Evolutionary conservation across 2,797 vertebrate genomes (phyloP).

Genomic region (Numenius phaeopus): DNA sequence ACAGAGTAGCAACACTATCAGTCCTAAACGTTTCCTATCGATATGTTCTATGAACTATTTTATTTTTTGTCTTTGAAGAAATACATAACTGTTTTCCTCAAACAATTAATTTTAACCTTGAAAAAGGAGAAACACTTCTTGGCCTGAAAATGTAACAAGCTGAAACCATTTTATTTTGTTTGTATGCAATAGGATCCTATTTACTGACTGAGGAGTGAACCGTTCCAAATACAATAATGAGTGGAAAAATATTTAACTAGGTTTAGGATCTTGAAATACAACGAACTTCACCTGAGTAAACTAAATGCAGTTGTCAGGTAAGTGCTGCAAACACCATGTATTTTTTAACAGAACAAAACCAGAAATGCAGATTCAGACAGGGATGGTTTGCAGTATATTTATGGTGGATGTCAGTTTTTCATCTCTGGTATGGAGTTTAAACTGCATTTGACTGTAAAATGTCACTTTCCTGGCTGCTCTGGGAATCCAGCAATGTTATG

Average conservation of each 20-base stretch:
- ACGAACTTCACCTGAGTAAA: background rate
- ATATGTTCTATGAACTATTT: background rate
- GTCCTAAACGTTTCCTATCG: background rate
- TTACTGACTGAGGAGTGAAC: background rate
- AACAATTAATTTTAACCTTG: background rate
- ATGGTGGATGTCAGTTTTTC: conserved; percentile 19
- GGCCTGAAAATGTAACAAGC: background rate
- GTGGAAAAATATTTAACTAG: background rate
- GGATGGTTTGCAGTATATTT: background rate
- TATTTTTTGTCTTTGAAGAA: background rate
- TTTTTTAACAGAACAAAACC: conserved; percentile 11
- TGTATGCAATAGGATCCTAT: background rate
- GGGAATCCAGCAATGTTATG: background rate
- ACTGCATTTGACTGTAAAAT: background rate
- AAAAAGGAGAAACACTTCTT: background rate
- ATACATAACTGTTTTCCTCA: background rate
- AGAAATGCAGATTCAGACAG: background rate
- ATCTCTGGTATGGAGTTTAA: conserved; percentile 10
- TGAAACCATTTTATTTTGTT: background rate
- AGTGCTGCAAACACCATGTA: background rate
- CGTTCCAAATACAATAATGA: background rate
- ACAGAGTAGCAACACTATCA: background rate
- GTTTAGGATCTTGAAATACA: background rate
- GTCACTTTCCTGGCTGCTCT: background rate
- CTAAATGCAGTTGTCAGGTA: background rate